phyloP scores from a whole-genome alignment of 2,113 vertebrate species.

The Piaya cayana region DNA sequence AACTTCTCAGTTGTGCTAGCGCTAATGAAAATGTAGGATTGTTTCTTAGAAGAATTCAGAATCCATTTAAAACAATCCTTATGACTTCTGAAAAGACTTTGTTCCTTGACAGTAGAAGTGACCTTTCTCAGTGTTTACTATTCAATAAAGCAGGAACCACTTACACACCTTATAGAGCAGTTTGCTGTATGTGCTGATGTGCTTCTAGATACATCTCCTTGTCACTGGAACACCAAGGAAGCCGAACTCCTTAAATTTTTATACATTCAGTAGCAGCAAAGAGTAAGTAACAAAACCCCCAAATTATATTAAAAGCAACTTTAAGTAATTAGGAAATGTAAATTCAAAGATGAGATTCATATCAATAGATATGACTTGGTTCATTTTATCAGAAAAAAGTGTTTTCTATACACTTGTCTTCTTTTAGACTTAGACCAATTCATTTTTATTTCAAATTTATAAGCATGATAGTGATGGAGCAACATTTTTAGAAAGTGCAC shows the following conservation, averaged over 20 bases:
- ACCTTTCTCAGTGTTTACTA: not conserved
- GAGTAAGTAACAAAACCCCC: not conserved
- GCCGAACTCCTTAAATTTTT: not conserved
- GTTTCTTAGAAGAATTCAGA: not conserved
- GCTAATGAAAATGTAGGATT: not conserved
- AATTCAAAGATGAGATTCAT: not conserved
- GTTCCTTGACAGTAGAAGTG: not conserved
- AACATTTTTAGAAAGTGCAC: not conserved
- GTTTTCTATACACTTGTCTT: not conserved
- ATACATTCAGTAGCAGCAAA: not conserved
- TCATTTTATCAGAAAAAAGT: not conserved
- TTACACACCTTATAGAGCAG: not conserved
- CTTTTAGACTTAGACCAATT: not conserved
- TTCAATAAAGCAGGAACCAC: not conserved
- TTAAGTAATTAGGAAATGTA: not conserved
- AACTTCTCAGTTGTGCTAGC: too few relatives aligned
- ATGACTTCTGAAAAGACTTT: not conserved
- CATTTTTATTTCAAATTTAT: not conserved
- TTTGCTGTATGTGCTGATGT: not conserved
- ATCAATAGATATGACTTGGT: not conserved
- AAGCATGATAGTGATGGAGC: not conserved
- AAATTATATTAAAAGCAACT: not conserved
- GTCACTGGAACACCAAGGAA: not conserved
- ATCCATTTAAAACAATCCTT: not conserved
- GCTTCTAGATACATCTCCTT: not conserved